Evolutionary conservation across 2,797 vertebrate genomes (phyloP), one percentile per base, ranked within the genome.

Genomic region (Takifugu ocellatus): DNA sequence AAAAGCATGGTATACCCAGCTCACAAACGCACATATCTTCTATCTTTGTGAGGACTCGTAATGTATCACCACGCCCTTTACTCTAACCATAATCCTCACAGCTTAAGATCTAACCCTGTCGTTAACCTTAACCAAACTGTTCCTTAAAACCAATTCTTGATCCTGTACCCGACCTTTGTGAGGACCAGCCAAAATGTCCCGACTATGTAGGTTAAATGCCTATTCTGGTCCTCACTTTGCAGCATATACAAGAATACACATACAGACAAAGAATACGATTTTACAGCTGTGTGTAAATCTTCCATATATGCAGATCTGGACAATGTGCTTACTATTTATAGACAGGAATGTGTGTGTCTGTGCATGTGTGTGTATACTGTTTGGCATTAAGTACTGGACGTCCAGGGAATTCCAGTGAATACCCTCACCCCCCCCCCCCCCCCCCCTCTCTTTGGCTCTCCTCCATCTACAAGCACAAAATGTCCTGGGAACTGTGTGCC

Each of bases 401-500:
- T 77, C 77, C 63, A 70, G 79, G 75, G 82, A 81, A 82, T 82
- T 82, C 69, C 67, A 68, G 49, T 55, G 49, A 67, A 74, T 55
- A 51, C 15, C 56, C 25, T 66, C 48, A 31, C 16, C 36, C 8
- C 25, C 39, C 17, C 14, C 24, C 66, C 48, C 27, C 16, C 36
- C 8, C 25, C 39, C 17, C 14, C 24, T 1, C 56, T 68, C 54
- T 16, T 44, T 57, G 39, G 24, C 25, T 27, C 12, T 1, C 21
- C 46, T 66, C 49, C 62, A 42, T 75, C 59, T 64, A 31, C 24
- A 59, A 76, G 72, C 58, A 74, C 76, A 77, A 61, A 84, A 71
- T 85, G 81, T 88, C 85, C 79, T 83, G 86, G 85, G 82, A 88
- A 82, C 71, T 50, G 56, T n/a, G 49, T 12, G n/a, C 59, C 45